Percentiles rank a stretch among this genome's conserved stretches.
These are phyloP conservation scores for Tetrax tetrax DNA, from an alignment of 2,113 vertebrate species.

Conservation along the genomic window DNA sequence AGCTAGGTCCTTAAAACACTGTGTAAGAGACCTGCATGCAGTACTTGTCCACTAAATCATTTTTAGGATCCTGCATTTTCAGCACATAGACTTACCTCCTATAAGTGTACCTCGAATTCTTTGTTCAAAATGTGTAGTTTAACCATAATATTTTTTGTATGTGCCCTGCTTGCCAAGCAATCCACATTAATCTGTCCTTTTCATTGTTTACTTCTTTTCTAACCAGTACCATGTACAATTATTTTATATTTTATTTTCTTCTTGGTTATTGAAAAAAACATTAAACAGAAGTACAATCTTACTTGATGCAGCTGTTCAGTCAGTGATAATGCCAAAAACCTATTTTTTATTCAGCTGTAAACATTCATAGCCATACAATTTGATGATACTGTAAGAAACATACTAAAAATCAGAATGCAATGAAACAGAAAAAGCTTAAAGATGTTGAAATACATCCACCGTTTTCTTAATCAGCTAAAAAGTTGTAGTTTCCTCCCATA, in stretches of 20 bases:
- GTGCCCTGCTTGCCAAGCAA: background rate
- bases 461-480: background rate
- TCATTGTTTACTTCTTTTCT: background rate
- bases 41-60: background rate
- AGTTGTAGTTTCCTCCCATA: background rate
- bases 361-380: background rate
- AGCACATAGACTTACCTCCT: background rate
- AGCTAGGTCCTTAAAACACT: background rate
- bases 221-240: background rate
- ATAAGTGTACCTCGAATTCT: background rate
- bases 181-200: background rate
- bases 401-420: background rate
- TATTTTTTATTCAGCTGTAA: background rate
- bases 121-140: background rate
- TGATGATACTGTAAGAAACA: rapidly evolving
- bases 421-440: background rate
- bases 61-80: background rate
- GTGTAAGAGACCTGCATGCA: rapidly evolving
- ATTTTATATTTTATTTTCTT: background rate
- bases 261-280: background rate
- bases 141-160: background rate
- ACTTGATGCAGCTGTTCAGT: background rate
- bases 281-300: background rate
- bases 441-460: background rate
- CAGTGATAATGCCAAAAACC: background rate